Conservation (phyloP, 2,113 vertebrate genomes). For the Lamprotornis superbus region DNA sequence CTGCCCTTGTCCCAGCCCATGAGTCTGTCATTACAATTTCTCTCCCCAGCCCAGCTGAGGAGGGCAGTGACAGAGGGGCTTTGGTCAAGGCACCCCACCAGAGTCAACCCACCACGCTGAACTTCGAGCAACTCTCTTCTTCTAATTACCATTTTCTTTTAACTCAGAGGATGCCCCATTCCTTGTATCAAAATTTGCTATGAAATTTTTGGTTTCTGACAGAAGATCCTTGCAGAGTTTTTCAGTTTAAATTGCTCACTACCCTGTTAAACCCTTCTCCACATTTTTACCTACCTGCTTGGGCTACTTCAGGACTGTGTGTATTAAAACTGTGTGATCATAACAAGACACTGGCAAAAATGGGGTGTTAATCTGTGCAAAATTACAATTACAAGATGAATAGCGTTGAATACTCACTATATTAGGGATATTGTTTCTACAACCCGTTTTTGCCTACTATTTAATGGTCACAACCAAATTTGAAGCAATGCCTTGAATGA, state of each 20-base stretch:
- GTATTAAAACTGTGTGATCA: not conserved
- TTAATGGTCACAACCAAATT: not conserved
- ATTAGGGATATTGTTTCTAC: not conserved
- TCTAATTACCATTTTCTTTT: not conserved
- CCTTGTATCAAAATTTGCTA: not conserved
- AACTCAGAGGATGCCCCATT: not conserved
- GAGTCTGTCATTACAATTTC: not conserved
- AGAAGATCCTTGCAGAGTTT: not conserved
- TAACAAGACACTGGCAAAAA: not conserved
- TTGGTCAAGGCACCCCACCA: not conserved
- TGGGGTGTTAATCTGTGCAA: not conserved
- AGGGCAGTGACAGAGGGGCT: not conserved
- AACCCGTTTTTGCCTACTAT: fast-evolving
- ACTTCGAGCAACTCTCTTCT: not conserved
- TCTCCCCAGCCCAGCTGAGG: not conserved
- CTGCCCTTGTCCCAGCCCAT: not conserved
- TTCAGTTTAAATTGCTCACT: not conserved
- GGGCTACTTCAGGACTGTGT: not conserved
- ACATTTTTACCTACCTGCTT: not conserved
- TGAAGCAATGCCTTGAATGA: not conserved
- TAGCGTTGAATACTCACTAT: not conserved
- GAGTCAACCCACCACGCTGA: not conserved
- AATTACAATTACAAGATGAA: not conserved
- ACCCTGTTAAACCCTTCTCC: not conserved
- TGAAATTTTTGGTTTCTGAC: not conserved